Evolutionary conservation across 2,113 vertebrate species (phyloP).

Genomic region (Bombycilla garrulus): DNA sequence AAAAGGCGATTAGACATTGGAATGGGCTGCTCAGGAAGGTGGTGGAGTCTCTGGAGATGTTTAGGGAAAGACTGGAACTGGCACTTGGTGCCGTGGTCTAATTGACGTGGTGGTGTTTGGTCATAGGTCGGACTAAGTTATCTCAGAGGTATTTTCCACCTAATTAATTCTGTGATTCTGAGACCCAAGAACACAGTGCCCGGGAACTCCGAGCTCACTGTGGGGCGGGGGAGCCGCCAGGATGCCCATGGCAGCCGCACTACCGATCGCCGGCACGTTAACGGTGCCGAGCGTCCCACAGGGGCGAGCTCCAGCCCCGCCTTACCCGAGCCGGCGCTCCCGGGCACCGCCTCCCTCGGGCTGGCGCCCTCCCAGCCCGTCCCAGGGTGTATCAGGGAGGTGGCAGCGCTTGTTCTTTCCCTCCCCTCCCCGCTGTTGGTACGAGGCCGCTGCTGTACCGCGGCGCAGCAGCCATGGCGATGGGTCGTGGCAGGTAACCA

Average conservation of each 20-base stretch:
- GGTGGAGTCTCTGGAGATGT: not conserved
- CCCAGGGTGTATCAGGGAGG: not conserved
- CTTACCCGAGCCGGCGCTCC: fast-evolving
- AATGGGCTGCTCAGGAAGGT: no score
- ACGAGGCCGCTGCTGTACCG: fast-evolving
- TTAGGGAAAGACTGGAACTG: not conserved
- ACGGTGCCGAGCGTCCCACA: fast-evolving
- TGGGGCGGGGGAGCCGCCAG: fast-evolving
- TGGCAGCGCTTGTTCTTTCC: fast-evolving
- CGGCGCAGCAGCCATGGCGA: constrained; percentile 28
- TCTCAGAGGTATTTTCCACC: not conserved
- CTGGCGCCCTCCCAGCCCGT: not conserved
- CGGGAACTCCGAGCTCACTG: not conserved
- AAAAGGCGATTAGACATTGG: not conserved
- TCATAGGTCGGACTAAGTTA: not conserved
- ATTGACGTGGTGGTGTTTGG: not conserved
- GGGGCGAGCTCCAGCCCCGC: not conserved
- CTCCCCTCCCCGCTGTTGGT: fast-evolving
- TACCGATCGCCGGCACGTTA: fast-evolving
- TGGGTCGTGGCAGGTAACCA: constrained; percentile 29
- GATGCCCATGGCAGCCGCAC: no score
- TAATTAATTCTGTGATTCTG: not conserved
- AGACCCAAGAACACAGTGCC: no score
- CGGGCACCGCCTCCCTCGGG: not conserved
- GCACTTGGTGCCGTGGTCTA: not conserved